Evolutionary conservation across 2,888 invertebrate species (phyloP), one percentile per base, ranked within the genome.

Genomic region (Tipula vernalis): DNA sequence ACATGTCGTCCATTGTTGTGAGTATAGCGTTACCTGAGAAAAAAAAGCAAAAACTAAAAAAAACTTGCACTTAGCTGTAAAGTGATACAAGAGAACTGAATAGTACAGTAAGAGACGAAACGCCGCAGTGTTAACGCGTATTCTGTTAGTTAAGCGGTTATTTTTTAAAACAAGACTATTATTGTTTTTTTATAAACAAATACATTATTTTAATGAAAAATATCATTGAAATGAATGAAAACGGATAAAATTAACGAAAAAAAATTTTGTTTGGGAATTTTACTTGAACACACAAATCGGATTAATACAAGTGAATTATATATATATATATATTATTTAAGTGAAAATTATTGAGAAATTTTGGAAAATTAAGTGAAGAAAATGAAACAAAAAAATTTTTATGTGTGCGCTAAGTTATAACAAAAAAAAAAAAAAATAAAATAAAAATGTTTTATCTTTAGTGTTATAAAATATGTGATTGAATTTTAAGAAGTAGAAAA

Each of bases 81-180:
- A 86, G 86, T 51, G 86, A 51, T 51, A 86, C 86, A 86, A 86
- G 51, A 86, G 86, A 85, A 85, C 42, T 3, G 18, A 88, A 87
- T 87, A 88, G 88, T 91, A 91, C 91, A 91, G 91, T 91, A 91
- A 91, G 91, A 91, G 90, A 90, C 90, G 90, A 91, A 90, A 91
- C 90, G 90, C 90, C 90, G 90, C 89, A 90, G 91, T 90, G 91
- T 89, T 90, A 90, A 91, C 91, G 91, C 91, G 91, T 86, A 51
- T 86, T 51, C 41, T 86, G 47, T 86, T 86, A 42, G 39, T 86
- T 44, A 86, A 86, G 85, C 41, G 85, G 51, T 86, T 57, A 15
- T 85, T 85, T 15, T 86, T 47, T 85, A 41, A n/a, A 41, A 41
- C 36, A 41, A 85, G 28, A 10, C 41, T 41, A 39, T 85, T 28